Evolutionary conservation across 2,797 vertebrate genomes (phyloP), one percentile per base, ranked within the genome.

Genomic region (Urophycis tenuis): DNA sequence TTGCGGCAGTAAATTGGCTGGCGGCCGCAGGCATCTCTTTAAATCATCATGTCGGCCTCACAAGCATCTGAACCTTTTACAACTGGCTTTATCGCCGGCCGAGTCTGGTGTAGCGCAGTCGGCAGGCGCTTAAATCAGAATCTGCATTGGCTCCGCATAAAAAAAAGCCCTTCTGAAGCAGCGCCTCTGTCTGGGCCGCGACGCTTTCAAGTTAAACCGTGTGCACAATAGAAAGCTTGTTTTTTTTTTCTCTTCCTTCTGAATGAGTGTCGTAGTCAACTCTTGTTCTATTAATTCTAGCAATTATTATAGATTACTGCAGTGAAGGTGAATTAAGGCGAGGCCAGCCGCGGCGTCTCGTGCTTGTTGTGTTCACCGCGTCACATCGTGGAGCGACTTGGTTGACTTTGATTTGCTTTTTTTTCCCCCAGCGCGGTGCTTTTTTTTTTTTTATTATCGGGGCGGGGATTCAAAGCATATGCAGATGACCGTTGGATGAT

Each of bases 1-100:
- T 45, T 30, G 30, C 70, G 25, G 25, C 60, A 75, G 74, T 79
- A 45, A 69, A 45, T 69, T 73, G 31, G 70, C 49, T 5, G 30
- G 30, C 32, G 30, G 30, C 12, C 17, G 19, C 70, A 36, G 67
- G 76, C 74, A 78, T 78, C 77, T 79, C 77, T 81, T 71, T 70
- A 75, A 79, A 71, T 78, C 75, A 71, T 71, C 69, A 32, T 22
- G 67, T 3, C 67, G 12, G 67, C 25, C 67, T 9, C 53, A 60
- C 53, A 67, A 67, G 25, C 60, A 67, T 67, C 60, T 67, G 60
- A 67, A 29, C 25, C 60, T 67, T 67, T 70, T 19, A 10, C 64
- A 1, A 30, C 31, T 32, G 30, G 30, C 31, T 71, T 67, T 10
- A 71, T 71, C 7, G 69, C 11, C 29, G 8, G 29, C 12, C 25